Evolutionary conservation across 2,113 vertebrate genomes (phyloP), one percentile per base, ranked within the genome.

Genomic region (Dromiciops gliroides): DNA sequence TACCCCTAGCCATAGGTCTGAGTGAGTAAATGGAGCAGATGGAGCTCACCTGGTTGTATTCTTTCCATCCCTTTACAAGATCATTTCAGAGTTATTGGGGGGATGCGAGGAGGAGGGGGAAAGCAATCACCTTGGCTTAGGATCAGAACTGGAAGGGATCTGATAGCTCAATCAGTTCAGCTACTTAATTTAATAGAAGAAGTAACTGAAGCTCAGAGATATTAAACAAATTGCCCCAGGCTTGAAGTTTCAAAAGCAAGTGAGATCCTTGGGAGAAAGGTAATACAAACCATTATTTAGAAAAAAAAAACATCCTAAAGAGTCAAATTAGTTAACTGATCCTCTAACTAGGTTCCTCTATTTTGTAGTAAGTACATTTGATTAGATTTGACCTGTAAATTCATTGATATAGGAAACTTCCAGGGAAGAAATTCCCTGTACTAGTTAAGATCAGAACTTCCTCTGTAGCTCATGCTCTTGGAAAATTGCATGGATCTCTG

Each of bases 251-350:
- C 60, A 75, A n/a, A 75, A 75, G 60, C 60, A 75, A 75, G 14
- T n/a, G 37, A 75, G 37, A 1, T 75, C 31, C 14, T 75, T 90
- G 14, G 51, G 44, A 94, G 11, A 96, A 93, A 96, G 90, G 9
- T 31, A 91, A 91, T 51, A 50, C 52, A 95, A 56, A 9, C 23
- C 31, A 93, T 24, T 49, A 91, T 91, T 93, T 91, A 93, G 50
- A 89, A 83, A 92, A 91, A 92, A 91, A 47, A 44, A 92, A 28
- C 95, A 92, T 91, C 90, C 37, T 83, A 95, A 96, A 89, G 26
- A 89, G 22, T 91, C 52, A 93, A 92, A 89, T 51, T 37, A 14
- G 91, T 11, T 93, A 52, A 23, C 50, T 44, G 31, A 50, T 60
- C 47, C 89, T 7, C 14, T 93, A 95, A 93, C n/a, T 56, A 90